These are phyloP conservation scores for Oryzias celebensis DNA, from an alignment of 2,113 vertebrate species.

Conservation along the genomic window DNA sequence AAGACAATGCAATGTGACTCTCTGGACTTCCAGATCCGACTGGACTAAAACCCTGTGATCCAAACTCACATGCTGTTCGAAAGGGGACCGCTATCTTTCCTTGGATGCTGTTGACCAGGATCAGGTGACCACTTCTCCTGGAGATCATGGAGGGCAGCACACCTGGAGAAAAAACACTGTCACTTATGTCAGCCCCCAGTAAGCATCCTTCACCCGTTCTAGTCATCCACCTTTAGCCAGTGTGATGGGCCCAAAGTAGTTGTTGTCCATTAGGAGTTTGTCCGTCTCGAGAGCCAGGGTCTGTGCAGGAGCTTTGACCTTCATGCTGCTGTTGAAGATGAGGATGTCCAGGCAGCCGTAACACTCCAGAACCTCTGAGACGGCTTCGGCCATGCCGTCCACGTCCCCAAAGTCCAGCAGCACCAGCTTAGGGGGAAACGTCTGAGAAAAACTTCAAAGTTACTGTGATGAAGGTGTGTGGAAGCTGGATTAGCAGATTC, in stretches of 20 bases:
- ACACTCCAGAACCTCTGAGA: constrained; percentile 86
- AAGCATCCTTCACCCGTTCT: fast-evolving
- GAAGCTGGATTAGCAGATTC: too few species aligned
- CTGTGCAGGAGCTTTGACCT: constrained; percentile 88
- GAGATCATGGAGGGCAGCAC: constrained; percentile 92
- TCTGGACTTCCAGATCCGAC: not conserved
- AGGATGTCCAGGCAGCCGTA: constrained; percentile 91
- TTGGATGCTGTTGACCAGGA: constrained; percentile 91
- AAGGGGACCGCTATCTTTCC: constrained; percentile 90
- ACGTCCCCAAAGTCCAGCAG: constrained; percentile 88
- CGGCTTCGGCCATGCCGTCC: constrained; percentile 80
- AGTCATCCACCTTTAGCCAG: constrained; percentile 86
- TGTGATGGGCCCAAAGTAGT: constrained; percentile 93
- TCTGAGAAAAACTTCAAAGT: constrained; percentile 68
- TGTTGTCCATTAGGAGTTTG: constrained; percentile 91
- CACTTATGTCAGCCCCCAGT: too few species aligned
- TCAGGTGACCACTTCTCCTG: constrained; percentile 87
- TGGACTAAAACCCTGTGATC: not conserved
- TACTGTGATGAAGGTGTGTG: too few species aligned
- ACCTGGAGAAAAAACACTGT: constrained; percentile 65
- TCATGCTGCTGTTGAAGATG: constrained; percentile 91
- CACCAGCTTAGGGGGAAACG: constrained; percentile 88
- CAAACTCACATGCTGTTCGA: constrained; percentile 88
- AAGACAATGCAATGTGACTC: not conserved
- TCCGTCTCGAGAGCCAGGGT: constrained; percentile 88